phyloP scores from a whole-genome alignment of 2,888 invertebrate genomes.

The Sinohyriopsis cumingii region DNA sequence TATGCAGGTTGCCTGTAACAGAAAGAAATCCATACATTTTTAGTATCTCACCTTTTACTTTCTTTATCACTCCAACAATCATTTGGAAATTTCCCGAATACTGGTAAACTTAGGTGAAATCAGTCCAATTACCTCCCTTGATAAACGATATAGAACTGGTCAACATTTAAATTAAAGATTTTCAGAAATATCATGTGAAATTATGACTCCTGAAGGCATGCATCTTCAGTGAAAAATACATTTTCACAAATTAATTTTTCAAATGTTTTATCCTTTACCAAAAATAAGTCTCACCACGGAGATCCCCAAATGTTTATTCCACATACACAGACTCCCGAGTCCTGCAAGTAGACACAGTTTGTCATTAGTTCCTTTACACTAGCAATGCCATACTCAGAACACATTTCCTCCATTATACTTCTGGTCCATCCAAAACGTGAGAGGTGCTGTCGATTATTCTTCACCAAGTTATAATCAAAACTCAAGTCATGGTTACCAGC shows the following conservation, averaged over 20 bases:
- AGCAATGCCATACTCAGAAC: constrained; percentile 20
- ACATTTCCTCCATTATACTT: constrained; percentile 16
- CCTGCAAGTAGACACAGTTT: constrained; percentile 85
- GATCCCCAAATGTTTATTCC: constrained; percentile 87
- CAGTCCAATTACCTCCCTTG: too few relatives aligned
- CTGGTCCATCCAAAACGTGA: background rate
- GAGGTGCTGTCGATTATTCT: constrained; percentile 22
- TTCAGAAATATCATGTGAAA: too few relatives aligned
- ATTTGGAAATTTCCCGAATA: too few relatives aligned
- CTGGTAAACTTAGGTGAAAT: too few relatives aligned
- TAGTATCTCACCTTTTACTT: too few relatives aligned
- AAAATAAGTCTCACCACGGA: constrained; percentile 78
- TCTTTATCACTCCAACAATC: too few relatives aligned
- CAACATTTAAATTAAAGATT: too few relatives aligned
- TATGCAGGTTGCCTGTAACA: constrained; percentile 82
- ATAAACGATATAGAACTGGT: too few relatives aligned
- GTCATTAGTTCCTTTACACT: constrained; percentile 55
- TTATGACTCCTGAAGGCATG: too few relatives aligned
- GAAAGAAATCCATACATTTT: background rate
- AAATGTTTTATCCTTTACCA: too few relatives aligned
- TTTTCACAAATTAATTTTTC: too few relatives aligned
- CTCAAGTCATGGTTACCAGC: constrained; percentile 90
- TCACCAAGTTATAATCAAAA: constrained; percentile 77
- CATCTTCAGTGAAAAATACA: too few relatives aligned
- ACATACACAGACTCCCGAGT: constrained; percentile 79